Percentiles rank a stretch among this genome's conserved stretches.
These are phyloP conservation scores for Pelodiscus sinensis DNA, from an alignment of 2,113 vertebrate genomes.

Conservation along the genomic window DNA sequence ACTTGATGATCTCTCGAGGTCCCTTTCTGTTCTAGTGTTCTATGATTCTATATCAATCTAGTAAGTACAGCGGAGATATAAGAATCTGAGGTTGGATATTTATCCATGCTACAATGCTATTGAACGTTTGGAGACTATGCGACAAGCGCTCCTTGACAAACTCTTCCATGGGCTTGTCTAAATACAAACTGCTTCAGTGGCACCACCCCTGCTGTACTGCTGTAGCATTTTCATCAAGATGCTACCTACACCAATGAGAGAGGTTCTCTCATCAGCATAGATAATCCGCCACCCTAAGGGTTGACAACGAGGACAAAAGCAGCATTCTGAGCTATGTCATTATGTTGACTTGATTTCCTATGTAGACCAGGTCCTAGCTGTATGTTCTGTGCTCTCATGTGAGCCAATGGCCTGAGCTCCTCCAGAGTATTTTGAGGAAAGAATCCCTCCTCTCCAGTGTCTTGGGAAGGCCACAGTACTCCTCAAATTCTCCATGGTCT, in stretches of 20 bases:
- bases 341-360: background rate
- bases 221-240: background rate
- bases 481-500: background rate
- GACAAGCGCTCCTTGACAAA: background rate
- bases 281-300: background rate
- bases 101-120: background rate
- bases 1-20: too few relatives aligned
- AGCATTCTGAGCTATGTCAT: background rate
- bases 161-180: background rate
- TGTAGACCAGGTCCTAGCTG: background rate
- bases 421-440: background rate
- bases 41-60: background rate
- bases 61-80: rapidly evolving
- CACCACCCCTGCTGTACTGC: background rate
- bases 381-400: background rate
- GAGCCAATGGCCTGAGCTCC: background rate
- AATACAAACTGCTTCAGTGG: background rate
- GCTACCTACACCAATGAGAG: background rate
- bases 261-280: background rate
- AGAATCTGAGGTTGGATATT: background rate
- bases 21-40: too few relatives aligned
- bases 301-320: background rate
- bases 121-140: background rate
- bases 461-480: rapidly evolving
- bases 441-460: background rate